Conservation (phyloP, 2,888 invertebrate genomes). For the Ypsolopha scabrella region DNA sequence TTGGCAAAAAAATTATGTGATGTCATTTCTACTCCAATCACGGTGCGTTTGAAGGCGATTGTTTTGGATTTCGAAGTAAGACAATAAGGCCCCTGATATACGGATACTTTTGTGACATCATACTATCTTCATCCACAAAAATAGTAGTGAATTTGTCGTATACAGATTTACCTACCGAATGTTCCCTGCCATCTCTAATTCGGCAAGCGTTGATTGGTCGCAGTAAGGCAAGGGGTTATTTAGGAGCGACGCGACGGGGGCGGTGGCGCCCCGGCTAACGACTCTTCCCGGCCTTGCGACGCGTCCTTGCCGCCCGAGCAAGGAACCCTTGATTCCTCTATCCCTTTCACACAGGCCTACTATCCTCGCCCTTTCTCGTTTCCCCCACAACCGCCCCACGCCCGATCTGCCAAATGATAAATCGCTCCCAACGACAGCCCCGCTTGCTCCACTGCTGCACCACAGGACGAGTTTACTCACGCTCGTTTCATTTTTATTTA, state of each 20-base stretch:
- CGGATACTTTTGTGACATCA: neutral
- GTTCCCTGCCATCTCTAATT: neutral
- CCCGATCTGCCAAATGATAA: constrained; percentile 47
- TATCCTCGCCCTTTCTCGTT: constrained; percentile 25
- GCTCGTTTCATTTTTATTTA: constrained; percentile 47
- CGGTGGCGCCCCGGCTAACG: constrained; percentile 28
- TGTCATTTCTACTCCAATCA: too few relatives aligned
- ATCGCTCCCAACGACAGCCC: constrained; percentile 48
- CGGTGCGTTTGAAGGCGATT: too few relatives aligned
- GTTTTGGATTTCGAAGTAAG: too few relatives aligned
- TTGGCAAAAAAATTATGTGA: too few relatives aligned
- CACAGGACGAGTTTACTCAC: constrained; percentile 34
- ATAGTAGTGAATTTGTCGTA: neutral
- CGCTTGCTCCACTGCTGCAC: constrained; percentile 28
- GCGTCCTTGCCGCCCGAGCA: constrained; percentile 52
- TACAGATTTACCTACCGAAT: too few relatives aligned
- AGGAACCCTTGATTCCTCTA: constrained; percentile 25
- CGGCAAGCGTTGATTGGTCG: neutral
- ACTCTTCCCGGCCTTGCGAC: constrained; percentile 50
- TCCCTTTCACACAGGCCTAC: constrained; percentile 27
- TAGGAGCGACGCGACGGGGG: too few relatives aligned
- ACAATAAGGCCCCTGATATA: neutral
- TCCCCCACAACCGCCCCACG: constrained; percentile 32
- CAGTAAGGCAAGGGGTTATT: neutral
- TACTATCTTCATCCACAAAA: neutral